A percentile compares a stretch with the other conserved stretches of the same genome.
phyloP scores from a whole-genome alignment of 1,140 invertebrate species.

The Sycobia sp. region DNA sequence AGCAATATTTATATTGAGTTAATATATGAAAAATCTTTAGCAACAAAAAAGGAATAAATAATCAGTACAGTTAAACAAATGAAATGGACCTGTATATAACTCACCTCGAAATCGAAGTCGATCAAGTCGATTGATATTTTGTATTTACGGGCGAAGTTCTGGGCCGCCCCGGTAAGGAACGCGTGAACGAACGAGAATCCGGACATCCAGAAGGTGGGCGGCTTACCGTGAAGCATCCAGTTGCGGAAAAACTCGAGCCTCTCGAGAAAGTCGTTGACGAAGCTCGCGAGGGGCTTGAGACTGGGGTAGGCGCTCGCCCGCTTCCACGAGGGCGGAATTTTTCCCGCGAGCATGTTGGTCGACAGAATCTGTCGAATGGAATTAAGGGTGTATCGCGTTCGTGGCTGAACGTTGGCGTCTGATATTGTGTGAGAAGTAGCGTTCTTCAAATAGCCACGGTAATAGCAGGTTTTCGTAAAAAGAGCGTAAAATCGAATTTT shows the following conservation, averaged over 20 bases:
- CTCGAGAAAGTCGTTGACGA: constrained; percentile 83
- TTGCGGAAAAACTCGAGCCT: constrained; percentile 76
- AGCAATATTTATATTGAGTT: too few relatives aligned
- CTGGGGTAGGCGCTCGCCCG: constrained; percentile 84
- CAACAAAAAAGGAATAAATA: too few relatives aligned
- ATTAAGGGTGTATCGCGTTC: too few relatives aligned
- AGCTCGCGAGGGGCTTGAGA: constrained; percentile 85
- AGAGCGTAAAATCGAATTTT: too few relatives aligned
- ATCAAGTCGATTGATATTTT: constrained; percentile 88
- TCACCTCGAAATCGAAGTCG: constrained; percentile 81
- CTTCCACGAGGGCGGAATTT: constrained; percentile 81
- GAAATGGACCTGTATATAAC: too few relatives aligned
- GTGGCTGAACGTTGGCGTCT: too few relatives aligned
- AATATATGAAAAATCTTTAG: too few relatives aligned
- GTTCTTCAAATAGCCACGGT: too few relatives aligned
- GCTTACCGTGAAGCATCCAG: constrained; percentile 82
- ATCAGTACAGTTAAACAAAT: too few relatives aligned
- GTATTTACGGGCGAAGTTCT: constrained; percentile 88
- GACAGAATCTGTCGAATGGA: constrained; percentile 66
- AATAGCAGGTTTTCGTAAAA: too few relatives aligned
- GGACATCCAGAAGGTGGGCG: constrained; percentile 87
- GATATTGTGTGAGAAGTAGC: too few relatives aligned
- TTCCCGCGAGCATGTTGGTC: constrained; percentile 72
- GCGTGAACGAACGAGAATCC: constrained; percentile 95
- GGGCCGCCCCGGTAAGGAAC: constrained; percentile 89